phyloP scores from a whole-genome alignment of 2,888 invertebrate species.

The Charanyca ferruginea region DNA sequence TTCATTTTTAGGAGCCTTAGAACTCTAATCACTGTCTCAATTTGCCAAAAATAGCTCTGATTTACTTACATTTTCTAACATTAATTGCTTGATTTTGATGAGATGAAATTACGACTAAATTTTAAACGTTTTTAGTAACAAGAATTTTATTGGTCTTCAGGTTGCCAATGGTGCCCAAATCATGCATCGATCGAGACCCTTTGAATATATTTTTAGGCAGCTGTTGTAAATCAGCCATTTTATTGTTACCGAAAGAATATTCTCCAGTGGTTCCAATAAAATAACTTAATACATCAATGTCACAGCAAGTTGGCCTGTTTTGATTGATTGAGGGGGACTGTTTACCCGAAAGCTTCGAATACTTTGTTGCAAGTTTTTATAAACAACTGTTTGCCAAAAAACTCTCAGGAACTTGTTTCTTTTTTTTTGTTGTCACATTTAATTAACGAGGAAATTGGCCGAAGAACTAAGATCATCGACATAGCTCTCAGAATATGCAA shows the following conservation, averaged over 20 bases:
- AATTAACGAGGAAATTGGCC: no score
- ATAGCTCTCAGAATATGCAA: no score
- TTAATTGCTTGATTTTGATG: no score
- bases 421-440: conserved; percentile 7
- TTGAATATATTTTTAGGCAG: conserved; percentile 6
- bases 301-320: conserved; percentile 50
- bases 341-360: conserved; percentile 41
- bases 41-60: no score
- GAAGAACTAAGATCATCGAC: no score
- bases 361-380: conserved; percentile 48
- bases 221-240: conserved; percentile 40
- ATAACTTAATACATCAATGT: conserved; percentile 67
- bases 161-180: no score
- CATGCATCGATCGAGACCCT: background rate
- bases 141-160: no score
- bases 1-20: no score
- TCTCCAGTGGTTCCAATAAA: conserved; percentile 46
- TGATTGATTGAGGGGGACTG: conserved; percentile 60
- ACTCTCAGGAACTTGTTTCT: conserved; percentile 6
- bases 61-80: no score
- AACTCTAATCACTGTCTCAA: no score
- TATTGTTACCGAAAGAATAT: conserved; percentile 48
- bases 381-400: conserved; percentile 42
- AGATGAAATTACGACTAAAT: no score
- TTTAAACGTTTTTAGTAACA: no score